A percentile compares a stretch with the other conserved stretches of the same genome.
phyloP scores from a whole-genome alignment of 2,888 invertebrate species.

The Bugulina stolonifera region DNA sequence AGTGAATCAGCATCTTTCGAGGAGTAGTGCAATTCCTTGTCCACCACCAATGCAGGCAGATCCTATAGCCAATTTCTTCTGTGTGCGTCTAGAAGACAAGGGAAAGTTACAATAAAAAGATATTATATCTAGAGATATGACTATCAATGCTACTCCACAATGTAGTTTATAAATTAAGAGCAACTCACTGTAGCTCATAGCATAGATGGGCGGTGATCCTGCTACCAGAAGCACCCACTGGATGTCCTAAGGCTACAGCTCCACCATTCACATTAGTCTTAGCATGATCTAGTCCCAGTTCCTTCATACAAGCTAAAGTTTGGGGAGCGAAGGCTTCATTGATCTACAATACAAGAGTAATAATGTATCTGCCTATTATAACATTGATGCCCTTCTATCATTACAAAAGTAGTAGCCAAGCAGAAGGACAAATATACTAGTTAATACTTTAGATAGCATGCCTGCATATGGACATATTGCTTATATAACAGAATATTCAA shows the following conservation, averaged over 20 bases:
- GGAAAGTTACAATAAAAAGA: conserved; percentile 28
- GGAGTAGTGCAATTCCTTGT: conserved; percentile 88
- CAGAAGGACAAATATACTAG: too few species aligned
- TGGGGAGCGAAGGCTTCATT: conserved; percentile 98
- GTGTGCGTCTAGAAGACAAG: conserved; percentile 65
- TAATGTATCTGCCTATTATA: too few species aligned
- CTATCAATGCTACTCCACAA: too few species aligned
- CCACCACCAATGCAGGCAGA: conserved; percentile 98
- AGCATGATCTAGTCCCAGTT: conserved; percentile 74
- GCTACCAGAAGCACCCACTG: conserved; percentile 87
- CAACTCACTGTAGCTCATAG: conserved; percentile 74
- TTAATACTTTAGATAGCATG: too few species aligned
- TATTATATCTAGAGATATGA: too few species aligned
- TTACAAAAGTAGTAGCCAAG: too few species aligned
- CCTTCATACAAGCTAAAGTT: conserved; percentile 83
- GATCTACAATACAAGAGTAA: conserved; percentile 66
- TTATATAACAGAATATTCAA: too few species aligned
- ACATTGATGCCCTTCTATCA: too few species aligned
- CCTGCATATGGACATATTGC: too few species aligned
- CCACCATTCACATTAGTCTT: conserved; percentile 93
- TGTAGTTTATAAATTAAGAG: not conserved
- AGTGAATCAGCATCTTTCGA: conserved; percentile 60
- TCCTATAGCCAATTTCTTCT: conserved; percentile 80
- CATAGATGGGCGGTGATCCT: conserved; percentile 85
- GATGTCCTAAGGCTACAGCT: conserved; percentile 94